phyloP scores from a whole-genome alignment of 2,113 vertebrate genomes.

The Lipotes vexillifer region DNA sequence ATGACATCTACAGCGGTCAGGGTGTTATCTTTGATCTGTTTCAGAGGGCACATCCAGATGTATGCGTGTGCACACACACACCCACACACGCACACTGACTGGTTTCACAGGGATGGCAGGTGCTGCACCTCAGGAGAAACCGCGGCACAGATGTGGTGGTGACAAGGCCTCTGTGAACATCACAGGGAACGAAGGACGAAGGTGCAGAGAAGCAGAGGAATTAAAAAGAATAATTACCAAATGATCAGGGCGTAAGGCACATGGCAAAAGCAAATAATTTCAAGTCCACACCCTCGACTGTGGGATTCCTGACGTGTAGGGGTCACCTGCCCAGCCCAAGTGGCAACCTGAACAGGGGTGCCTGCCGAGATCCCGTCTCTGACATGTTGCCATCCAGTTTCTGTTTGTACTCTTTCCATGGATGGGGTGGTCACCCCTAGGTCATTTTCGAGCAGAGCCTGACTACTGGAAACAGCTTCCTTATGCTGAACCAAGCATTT shows the following conservation, averaged over 20 bases:
- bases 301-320: neutral
- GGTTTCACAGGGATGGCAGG: neutral
- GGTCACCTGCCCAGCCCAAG: neutral
- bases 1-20: neutral
- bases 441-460: neutral
- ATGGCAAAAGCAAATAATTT: neutral
- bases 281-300: neutral
- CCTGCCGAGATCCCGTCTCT: neutral
- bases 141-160: fast-evolving
- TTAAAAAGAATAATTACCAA: neutral
- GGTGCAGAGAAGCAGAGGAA: neutral
- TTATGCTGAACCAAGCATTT: neutral
- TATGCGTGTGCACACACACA: fast-evolving
- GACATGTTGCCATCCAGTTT: fast-evolving
- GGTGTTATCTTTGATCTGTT: neutral
- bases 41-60: neutral
- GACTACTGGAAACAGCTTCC: neutral
- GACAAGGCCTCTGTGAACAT: neutral
- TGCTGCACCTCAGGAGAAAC: neutral
- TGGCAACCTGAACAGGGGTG: neutral
- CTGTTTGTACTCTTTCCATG: neutral
- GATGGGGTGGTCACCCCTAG: fast-evolving
- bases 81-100: fast-evolving
- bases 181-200: neutral
- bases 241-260: fast-evolving